phyloP scores from a whole-genome alignment of 1,140 invertebrate genomes.

The Spodoptera frugiperda region DNA sequence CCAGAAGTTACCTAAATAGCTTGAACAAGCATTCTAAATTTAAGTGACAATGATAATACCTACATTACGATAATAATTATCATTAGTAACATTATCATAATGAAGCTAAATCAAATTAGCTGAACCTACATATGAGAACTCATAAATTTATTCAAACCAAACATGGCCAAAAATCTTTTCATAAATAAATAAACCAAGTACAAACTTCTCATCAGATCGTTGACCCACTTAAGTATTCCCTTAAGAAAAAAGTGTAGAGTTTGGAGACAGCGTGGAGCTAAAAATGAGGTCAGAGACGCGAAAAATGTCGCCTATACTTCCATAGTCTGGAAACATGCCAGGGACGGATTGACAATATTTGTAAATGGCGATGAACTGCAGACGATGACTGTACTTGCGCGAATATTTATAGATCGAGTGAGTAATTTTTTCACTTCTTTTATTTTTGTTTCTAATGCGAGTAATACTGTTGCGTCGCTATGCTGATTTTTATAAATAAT shows the following conservation, averaged over 20 bases:
- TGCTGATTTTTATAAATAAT: background rate
- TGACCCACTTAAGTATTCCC: constrained; percentile 42
- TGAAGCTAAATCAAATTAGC: too few relatives aligned
- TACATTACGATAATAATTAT: too few relatives aligned
- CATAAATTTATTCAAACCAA: too few relatives aligned
- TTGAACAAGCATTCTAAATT: too few relatives aligned
- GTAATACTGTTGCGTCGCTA: constrained; percentile 3
- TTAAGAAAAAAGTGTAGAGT: constrained; percentile 33
- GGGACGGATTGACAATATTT: constrained; percentile 50
- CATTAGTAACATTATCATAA: too few relatives aligned
- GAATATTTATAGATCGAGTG: constrained; percentile 45
- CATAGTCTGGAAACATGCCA: constrained; percentile 57
- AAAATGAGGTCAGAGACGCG: constrained; percentile 62
- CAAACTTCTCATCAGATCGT: constrained; percentile 23
- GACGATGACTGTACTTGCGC: constrained; percentile 54
- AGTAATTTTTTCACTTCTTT: constrained; percentile 30
- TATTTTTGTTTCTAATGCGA: constrained; percentile 25
- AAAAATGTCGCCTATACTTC: constrained; percentile 60
- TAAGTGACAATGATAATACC: too few relatives aligned
- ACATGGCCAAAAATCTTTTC: background rate
- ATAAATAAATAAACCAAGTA: background rate
- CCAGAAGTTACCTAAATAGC: too few relatives aligned
- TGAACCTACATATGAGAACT: too few relatives aligned
- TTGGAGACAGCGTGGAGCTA: constrained; percentile 56
- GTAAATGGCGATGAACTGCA: constrained; percentile 61